A percentile compares a stretch with the other conserved stretches of the same genome.
These are phyloP conservation scores for Apteryx owenii DNA, from an alignment of 2,113 vertebrate genomes.

Conservation along the genomic window DNA sequence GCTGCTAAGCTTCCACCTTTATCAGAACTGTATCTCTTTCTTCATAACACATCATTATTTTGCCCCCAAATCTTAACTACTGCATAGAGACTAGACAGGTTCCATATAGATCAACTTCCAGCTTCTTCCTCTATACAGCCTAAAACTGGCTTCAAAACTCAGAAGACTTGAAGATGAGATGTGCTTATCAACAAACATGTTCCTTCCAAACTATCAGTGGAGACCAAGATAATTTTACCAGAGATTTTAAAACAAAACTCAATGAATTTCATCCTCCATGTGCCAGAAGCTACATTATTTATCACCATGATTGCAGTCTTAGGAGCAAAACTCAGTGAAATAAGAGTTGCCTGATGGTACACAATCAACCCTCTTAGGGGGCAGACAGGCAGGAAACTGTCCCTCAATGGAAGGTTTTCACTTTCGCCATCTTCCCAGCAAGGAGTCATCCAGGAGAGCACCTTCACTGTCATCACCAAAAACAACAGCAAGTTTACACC, in stretches of 20 bases:
- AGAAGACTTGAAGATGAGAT: neutral
- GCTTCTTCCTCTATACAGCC: neutral
- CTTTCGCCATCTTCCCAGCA: neutral
- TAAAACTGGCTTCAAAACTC: neutral
- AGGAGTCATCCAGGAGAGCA: neutral
- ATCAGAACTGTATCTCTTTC: neutral
- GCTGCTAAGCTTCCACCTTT: neutral
- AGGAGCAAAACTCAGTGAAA: neutral
- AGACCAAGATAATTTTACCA: neutral
- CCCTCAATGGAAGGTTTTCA: neutral
- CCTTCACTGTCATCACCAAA: neutral
- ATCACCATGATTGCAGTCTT: neutral
- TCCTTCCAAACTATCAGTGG: neutral
- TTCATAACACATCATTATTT: neutral
- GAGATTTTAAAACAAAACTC: neutral
- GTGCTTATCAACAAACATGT: neutral
- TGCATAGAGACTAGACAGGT: neutral
- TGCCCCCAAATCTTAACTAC: neutral
- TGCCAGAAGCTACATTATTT: neutral
- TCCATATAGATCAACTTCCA: neutral
- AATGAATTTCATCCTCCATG: neutral
- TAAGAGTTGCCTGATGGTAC: neutral
- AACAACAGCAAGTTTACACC: neutral
- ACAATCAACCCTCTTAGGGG: rapidly evolving
- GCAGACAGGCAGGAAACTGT: neutral